Evolutionary conservation across 2,888 invertebrate species (phyloP).

Genomic region (Galerucella nymphaeae): DNA sequence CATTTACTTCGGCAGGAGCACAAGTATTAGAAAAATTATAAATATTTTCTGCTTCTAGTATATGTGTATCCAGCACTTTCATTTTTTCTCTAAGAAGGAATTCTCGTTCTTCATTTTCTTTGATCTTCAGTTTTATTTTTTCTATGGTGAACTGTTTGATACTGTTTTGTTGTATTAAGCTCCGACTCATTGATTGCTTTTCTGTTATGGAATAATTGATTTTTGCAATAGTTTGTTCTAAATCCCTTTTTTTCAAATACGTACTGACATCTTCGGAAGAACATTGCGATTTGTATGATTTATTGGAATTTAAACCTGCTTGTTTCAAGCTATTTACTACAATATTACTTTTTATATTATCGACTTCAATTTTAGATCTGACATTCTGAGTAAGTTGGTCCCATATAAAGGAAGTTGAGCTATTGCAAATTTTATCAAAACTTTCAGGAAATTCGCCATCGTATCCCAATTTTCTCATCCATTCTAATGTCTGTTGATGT

Average conservation of each 20-base stretch:
- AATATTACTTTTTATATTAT: constrained; percentile 46
- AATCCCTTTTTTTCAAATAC: constrained; percentile 41
- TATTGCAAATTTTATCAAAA: constrained; percentile 47
- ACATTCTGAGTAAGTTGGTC: constrained; percentile 48
- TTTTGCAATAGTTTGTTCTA: constrained; percentile 34
- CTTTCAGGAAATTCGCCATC: constrained; percentile 47
- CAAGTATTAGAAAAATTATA: constrained; percentile 11
- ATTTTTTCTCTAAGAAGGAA: constrained; percentile 46
- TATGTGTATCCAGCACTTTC: constrained; percentile 41
- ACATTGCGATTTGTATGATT: constrained; percentile 39
- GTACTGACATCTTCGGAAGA: constrained; percentile 45
- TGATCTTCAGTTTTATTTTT: constrained; percentile 45
- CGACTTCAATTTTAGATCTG: constrained; percentile 46
- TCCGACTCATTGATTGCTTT: constrained; percentile 6
- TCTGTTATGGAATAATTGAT: constrained; percentile 13
- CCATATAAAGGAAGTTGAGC: constrained; percentile 50
- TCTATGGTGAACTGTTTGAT: constrained; percentile 46
- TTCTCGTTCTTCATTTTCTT: constrained; percentile 46
- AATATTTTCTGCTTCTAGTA: constrained; percentile 40
- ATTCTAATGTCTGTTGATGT: constrained; percentile 40
- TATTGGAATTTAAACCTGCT: constrained; percentile 31
- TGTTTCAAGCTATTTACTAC: constrained; percentile 45
- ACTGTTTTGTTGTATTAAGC: constrained; percentile 42
- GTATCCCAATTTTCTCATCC: constrained; percentile 50
- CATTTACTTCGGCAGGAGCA: background rate